Percentiles rank a stretch among this genome's conserved stretches.
Evolutionary conservation across 1,140 invertebrate species (phyloP).

Genomic region (Drosophila virilis): DNA sequence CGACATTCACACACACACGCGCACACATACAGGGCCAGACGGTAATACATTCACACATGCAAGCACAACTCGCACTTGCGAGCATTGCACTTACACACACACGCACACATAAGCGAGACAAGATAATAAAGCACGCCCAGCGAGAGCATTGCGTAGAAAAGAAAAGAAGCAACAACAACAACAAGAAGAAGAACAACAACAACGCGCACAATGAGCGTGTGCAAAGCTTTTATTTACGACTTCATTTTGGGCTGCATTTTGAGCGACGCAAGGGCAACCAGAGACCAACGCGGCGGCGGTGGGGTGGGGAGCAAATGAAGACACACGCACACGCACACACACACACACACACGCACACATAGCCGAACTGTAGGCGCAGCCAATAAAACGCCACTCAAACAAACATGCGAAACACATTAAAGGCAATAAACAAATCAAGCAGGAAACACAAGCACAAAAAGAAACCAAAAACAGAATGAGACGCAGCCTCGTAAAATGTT

Average conservation of each 20-base stretch:
- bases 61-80: constrained; percentile 38
- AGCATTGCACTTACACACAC: neutral
- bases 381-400: constrained; percentile 50
- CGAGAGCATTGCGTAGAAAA: constrained; percentile 17
- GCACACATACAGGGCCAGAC: constrained; percentile 3
- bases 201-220: constrained; percentile 21
- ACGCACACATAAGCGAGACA: constrained; percentile 15
- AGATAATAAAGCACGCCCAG: constrained; percentile 40
- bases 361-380: constrained; percentile 38
- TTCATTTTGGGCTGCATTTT: constrained; percentile 39
- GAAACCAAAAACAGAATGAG: constrained; percentile 15
- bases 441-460: constrained; percentile 43
- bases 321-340: neutral
- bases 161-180: constrained; percentile 25
- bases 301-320: neutral
- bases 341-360: neutral
- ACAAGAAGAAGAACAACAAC: constrained; percentile 16
- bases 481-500: constrained; percentile 44
- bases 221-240: constrained; percentile 57
- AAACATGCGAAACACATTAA: constrained; percentile 59
- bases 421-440: constrained; percentile 56
- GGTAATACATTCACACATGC: neutral
- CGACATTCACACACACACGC: constrained; percentile 13
- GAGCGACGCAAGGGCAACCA: constrained; percentile 25
- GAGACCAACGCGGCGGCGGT: constrained; percentile 37